A percentile compares a stretch with the other conserved stretches of the same genome.
phyloP scores from a whole-genome alignment of 2,113 vertebrate species.

The Phyllopteryx taeniolatus region DNA sequence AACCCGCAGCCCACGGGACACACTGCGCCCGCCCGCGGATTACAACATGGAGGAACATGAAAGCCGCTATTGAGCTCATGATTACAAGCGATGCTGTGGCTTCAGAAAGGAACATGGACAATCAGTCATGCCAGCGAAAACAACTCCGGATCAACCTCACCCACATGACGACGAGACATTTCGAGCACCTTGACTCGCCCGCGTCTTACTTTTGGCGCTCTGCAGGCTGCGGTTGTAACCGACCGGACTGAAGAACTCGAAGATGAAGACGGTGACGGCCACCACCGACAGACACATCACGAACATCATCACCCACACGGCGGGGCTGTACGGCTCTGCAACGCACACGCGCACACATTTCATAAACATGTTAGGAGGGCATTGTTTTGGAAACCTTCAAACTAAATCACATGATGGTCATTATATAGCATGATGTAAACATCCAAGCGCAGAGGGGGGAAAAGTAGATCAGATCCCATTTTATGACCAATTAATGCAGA shows the following conservation, averaged over 20 bases:
- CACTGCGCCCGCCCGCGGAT: too few relatives aligned
- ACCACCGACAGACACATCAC: constrained; percentile 95
- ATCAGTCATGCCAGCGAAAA: not conserved
- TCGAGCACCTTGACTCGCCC: constrained; percentile 1
- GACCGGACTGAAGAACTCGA: constrained; percentile 88
- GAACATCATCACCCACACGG: constrained; percentile 97
- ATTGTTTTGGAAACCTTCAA: not conserved
- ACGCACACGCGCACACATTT: constrained; percentile 16
- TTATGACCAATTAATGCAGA: not conserved
- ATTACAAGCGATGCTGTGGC: too few relatives aligned
- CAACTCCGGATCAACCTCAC: not conserved
- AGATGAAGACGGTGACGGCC: constrained; percentile 92
- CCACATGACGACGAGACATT: not conserved
- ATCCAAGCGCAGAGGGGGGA: too few relatives aligned
- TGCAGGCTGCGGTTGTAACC: constrained; percentile 85
- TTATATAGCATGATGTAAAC: too few relatives aligned
- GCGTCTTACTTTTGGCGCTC: constrained; percentile 83
- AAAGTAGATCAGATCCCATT: not conserved
- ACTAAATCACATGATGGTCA: not conserved
- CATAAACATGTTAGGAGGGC: not conserved
- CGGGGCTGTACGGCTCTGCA: constrained; percentile 90
- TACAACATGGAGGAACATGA: too few relatives aligned
- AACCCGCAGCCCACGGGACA: too few relatives aligned
- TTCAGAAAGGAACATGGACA: too few relatives aligned
- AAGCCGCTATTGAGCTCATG: too few relatives aligned